Evolutionary conservation across 1,140 invertebrate species (phyloP), one percentile per base, ranked within the genome.

Genomic region (Gonioctena quinquepunctata): DNA sequence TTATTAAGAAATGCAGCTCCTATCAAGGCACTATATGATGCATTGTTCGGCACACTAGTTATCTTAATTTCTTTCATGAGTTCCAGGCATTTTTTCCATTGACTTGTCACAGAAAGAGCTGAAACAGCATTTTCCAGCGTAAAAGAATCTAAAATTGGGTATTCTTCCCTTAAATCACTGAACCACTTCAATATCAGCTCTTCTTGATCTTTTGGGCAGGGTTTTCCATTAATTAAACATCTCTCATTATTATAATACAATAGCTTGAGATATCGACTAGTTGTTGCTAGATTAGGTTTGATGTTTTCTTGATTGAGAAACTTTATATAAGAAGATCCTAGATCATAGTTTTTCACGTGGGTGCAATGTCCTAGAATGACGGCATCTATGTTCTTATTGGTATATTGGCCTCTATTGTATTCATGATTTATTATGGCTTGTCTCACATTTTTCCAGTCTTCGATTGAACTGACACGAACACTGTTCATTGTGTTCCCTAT

Each of bases 31-130:
- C 81, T 87, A 71, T 87, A 88, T 2, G 81, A 72, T 5, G 64
- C 65, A 21, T 79, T 74, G 69, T 71, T 77, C 1, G 84, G 83
- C 7, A 8, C 77, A 26, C 72, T 60, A 21, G 81, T 84, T 50
- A 87, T 33, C 77, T 87, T 84, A 66, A 89, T 84, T 74, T 87
- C 87, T 59, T 90, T 81, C 7, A 92, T 83, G 25, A 93, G 72
- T 72, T 88, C 82, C 1, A 88, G 49, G 64, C 86, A 84, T 67
- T 89, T 85, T 73, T 85, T 84, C 90, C 90, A 92, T 63, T 87
- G 76, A 65, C 80, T 77, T 11, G 92, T 91, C 28, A 87, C 75
- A 72, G 88, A 89, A 2, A 94, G 77, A 1, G 86, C 90, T 61
- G 79, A 74, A 50, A 93, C 84, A 13, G 90, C 80, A 78, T 82